Percentiles rank a stretch among this genome's conserved stretches.
These are phyloP conservation scores for Nixonia krombeini DNA, from an alignment of 1,140 invertebrate species.

Conservation along the genomic window DNA sequence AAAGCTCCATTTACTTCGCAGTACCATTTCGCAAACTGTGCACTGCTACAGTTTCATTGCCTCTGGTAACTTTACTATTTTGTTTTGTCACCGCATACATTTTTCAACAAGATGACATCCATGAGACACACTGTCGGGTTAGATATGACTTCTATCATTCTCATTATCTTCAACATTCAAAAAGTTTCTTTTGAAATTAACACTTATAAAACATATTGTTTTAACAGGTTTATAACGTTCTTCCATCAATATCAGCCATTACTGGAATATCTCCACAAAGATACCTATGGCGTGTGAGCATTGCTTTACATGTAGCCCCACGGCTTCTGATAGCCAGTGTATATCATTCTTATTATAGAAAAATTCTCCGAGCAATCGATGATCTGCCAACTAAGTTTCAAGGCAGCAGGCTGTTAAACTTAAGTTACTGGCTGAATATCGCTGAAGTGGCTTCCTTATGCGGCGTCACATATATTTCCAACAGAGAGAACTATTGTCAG, in stretches of 20 bases:
- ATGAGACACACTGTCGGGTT: slow-evolving; percentile 93
- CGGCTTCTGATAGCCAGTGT: slow-evolving; percentile 87
- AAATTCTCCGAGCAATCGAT: slow-evolving; percentile 75
- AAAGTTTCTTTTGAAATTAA: too few relatives aligned
- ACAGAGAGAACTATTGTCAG: slow-evolving; percentile 95
- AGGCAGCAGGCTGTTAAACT: slow-evolving; percentile 76
- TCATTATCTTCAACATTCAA: too few relatives aligned
- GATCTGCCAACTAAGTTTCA: slow-evolving; percentile 69
- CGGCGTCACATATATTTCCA: slow-evolving; percentile 93
- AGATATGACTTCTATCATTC: too few relatives aligned
- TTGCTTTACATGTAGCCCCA: slow-evolving; percentile 90
- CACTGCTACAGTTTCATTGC: slow-evolving; percentile 84
- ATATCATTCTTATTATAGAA: slow-evolving; percentile 85
- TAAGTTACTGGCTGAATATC: slow-evolving; percentile 88
- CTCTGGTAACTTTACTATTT: slow-evolving; percentile 83
- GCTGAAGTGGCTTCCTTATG: slow-evolving; percentile 86
- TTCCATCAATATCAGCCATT: slow-evolving; percentile 93
- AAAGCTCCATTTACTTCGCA: slow-evolving; percentile 68
- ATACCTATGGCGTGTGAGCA: slow-evolving; percentile 92
- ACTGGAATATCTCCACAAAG: slow-evolving; percentile 91
- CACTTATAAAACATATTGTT: slow-evolving; percentile 24
- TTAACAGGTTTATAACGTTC: slow-evolving; percentile 88
- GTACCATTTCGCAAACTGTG: slow-evolving; percentile 80
- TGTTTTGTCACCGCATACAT: slow-evolving; percentile 90
- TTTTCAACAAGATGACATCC: slow-evolving; percentile 91